These are phyloP conservation scores for Sebastes nivosus DNA, from an alignment of 2,797 vertebrate genomes.

Conservation along the genomic window DNA sequence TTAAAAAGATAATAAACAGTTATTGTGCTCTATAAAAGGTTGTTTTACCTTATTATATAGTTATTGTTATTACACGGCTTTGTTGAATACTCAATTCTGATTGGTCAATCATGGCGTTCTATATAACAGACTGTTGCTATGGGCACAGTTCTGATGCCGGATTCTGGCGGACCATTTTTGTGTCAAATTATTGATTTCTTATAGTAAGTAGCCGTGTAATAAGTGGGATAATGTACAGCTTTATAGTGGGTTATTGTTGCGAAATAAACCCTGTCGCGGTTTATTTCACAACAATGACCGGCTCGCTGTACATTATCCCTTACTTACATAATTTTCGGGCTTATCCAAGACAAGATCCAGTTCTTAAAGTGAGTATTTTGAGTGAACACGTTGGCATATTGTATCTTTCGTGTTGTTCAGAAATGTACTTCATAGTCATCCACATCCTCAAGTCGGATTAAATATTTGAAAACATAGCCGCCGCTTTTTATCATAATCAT, in stretches of 20 bases:
- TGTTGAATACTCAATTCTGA: too few species aligned
- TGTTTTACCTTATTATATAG: background rate
- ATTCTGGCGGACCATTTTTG: too few species aligned
- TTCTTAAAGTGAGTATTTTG: background rate
- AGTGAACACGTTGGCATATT: background rate
- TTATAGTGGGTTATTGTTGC: too few species aligned
- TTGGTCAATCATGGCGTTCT: too few species aligned
- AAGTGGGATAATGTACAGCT: too few species aligned
- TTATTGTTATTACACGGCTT: background rate
- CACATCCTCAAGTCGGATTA: slow-evolving; percentile 3
- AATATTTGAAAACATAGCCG: slow-evolving; percentile 18
- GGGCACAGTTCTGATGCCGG: too few species aligned
- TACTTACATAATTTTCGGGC: background rate
- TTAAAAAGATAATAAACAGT: background rate
- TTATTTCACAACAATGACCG: too few species aligned
- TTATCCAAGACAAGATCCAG: background rate
- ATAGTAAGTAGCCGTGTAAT: too few species aligned
- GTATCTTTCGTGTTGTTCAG: background rate
- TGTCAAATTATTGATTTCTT: too few species aligned
- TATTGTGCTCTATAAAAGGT: background rate
- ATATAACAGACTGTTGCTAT: too few species aligned
- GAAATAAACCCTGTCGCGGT: too few species aligned
- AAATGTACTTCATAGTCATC: background rate
- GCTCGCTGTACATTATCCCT: too few species aligned
- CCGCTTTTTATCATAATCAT: slow-evolving; percentile 16